Conservation (phyloP, 2,797 vertebrate species). For the Gymnothorax javanicus region DNA sequence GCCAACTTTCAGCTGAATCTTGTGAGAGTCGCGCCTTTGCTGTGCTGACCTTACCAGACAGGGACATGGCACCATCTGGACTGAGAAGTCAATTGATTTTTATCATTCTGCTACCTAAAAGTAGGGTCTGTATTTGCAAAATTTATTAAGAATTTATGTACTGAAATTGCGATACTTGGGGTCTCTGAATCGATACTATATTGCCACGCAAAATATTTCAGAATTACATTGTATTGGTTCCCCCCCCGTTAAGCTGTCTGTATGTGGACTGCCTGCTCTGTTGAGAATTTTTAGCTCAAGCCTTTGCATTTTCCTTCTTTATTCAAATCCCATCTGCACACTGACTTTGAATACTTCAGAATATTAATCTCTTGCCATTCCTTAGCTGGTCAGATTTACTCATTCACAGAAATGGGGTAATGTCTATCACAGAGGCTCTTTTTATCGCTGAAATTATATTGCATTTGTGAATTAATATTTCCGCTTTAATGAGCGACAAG, state of each 20-base stretch:
- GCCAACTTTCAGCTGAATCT: no score
- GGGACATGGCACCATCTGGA: no score
- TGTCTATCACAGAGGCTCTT: constrained; percentile 1
- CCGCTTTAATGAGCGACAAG: background rate
- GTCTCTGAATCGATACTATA: no score
- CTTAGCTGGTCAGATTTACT: background rate
- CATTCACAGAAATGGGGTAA: background rate
- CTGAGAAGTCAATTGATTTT: no score
- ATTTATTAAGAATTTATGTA: no score
- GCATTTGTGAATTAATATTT: constrained; percentile 15
- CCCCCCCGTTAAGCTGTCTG: background rate
- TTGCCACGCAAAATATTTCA: no score
- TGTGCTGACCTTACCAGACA: no score
- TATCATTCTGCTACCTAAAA: no score
- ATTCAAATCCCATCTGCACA: background rate
- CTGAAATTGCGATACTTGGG: no score
- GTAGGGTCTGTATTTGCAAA: no score
- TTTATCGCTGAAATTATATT: constrained; percentile 17
- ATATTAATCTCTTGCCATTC: background rate
- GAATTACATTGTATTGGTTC: no score
- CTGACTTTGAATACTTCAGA: background rate
- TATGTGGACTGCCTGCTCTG: background rate
- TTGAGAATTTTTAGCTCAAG: background rate
- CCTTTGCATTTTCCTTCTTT: background rate
- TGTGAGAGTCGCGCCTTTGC: no score